phyloP scores from a whole-genome alignment of 2,113 vertebrate genomes.

The Lagopus muta region DNA sequence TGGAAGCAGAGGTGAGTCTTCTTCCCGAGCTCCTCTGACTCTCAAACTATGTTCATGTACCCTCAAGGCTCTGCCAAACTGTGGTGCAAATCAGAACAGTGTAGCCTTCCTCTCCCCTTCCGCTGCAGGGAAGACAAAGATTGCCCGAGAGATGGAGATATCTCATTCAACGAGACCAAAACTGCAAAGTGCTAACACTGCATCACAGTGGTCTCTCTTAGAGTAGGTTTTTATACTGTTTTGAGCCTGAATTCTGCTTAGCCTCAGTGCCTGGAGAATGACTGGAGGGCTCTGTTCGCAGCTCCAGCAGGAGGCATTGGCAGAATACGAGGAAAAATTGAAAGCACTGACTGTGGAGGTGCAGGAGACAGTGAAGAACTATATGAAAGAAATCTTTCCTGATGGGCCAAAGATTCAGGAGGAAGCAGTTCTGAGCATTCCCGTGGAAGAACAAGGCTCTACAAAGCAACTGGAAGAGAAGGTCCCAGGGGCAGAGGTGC shows the following conservation, averaged over 20 bases:
- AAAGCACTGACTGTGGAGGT: conserved; percentile 79
- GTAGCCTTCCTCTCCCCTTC: background rate
- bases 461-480: background rate
- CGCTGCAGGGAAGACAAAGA: background rate
- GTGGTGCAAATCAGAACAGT: background rate
- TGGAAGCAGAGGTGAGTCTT: background rate
- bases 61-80: background rate
- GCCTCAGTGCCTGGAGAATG: background rate
- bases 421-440: background rate
- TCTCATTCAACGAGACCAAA: background rate
- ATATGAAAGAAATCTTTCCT: conserved; percentile 73
- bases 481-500: background rate
- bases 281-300: conserved; percentile 42
- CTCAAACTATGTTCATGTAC: background rate
- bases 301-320: conserved; percentile 84
- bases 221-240: background rate
- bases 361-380: conserved; percentile 80
- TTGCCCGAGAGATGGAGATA: background rate
- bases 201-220: background rate
- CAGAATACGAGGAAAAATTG: conserved; percentile 81
- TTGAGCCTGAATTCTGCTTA: background rate
- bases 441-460: background rate
- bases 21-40: background rate
- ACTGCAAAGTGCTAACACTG: fast-evolving
- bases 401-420: conserved; percentile 58